Evolutionary conservation across 2,797 vertebrate species (phyloP).

Genomic region (Kryptolebias ocellatus): DNA sequence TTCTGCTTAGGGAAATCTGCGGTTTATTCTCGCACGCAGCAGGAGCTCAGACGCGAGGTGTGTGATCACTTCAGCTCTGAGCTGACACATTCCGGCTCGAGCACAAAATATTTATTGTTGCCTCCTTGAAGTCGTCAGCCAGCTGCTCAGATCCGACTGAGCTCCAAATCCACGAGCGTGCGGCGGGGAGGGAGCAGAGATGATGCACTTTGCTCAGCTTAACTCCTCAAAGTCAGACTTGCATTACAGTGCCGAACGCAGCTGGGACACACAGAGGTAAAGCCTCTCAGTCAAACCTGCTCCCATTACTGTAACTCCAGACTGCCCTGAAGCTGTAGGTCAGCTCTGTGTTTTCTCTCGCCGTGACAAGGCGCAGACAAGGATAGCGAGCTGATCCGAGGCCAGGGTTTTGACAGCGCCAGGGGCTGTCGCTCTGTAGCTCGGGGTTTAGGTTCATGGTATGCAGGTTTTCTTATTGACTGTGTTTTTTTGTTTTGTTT

Average conservation of each 20-base stretch:
- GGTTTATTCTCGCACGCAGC: slow-evolving; percentile 67
- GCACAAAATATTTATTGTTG: slow-evolving; percentile 56
- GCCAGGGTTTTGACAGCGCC: slow-evolving; percentile 44
- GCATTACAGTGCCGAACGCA: slow-evolving; percentile 30
- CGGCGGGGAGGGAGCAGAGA: slow-evolving; percentile 33
- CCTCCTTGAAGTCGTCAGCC: slow-evolving; percentile 45
- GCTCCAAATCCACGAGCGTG: slow-evolving; percentile 38
- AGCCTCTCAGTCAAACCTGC: slow-evolving; percentile 40
- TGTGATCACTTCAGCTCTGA: slow-evolving; percentile 44
- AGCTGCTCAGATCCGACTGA: slow-evolving; percentile 44
- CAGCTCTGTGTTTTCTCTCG: slow-evolving; percentile 49
- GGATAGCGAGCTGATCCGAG: slow-evolving; percentile 52
- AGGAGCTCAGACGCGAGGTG: slow-evolving; percentile 54
- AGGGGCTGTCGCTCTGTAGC: slow-evolving; percentile 46
- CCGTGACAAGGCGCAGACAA: slow-evolving; percentile 47
- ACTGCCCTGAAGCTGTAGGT: slow-evolving; percentile 59
- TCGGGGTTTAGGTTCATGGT: too few relatives aligned
- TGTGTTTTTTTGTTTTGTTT: too few relatives aligned
- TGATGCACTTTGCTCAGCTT: slow-evolving; percentile 32
- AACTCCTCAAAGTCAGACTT: slow-evolving; percentile 23
- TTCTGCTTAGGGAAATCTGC: slow-evolving; percentile 62
- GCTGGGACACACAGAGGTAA: slow-evolving; percentile 11
- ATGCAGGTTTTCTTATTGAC: too few relatives aligned
- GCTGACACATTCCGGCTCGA: slow-evolving; percentile 48
- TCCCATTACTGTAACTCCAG: slow-evolving; percentile 37